Base-by-base conservation (phyloP, 2,888 invertebrate genomes). In the Trichopria drosophilae region DNA sequence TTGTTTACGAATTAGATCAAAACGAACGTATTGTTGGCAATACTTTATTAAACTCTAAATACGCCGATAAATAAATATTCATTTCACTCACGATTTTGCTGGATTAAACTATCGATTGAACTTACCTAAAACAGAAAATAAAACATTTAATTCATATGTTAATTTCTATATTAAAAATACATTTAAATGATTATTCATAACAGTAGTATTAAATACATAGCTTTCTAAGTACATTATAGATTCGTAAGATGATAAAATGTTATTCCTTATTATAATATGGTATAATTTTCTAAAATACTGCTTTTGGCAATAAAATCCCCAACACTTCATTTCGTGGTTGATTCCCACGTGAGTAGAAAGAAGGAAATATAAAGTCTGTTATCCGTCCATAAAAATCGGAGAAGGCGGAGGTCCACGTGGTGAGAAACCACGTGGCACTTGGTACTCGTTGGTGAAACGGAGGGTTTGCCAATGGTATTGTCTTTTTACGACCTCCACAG, bases 401-500 rank as follows among this genome's bases (percentile, higher is more conserved):
- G 37, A 47, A 41, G 43, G 26, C 45, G 46, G 43, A 34, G 31
- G 39, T 42, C 48, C 54, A 57, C 50, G 57, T 53, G 58, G 47
- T 35, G 31, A n/a, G n/a, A 42, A 35, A 52, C 56, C 49, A 23
- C 26, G 36, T 54, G 52, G 45, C 50, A 43, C 28, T n/a, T n/a
- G n/a, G 24, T 34, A 39, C 41, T 37, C 40, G 37, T 39, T 26
- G 29, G 37, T 32, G 36, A 48, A 28, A 22, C 16, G 41, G 22
- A 43, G 49, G 68, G 53, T 58, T 63, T 59, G 67, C 63, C 67
- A 63, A 65, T 61, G 65, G 65, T 65, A 72, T 72, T 72, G 72
- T 72, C 70, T 72, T 72, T 72, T 72, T 72, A 72, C 71, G 67
- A 66, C 58, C 64, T 65, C 59, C 64, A 57, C 68, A 69, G 67